Evolutionary conservation across 1,140 invertebrate genomes (phyloP).

Genomic region (Globodera ellingtonae): DNA sequence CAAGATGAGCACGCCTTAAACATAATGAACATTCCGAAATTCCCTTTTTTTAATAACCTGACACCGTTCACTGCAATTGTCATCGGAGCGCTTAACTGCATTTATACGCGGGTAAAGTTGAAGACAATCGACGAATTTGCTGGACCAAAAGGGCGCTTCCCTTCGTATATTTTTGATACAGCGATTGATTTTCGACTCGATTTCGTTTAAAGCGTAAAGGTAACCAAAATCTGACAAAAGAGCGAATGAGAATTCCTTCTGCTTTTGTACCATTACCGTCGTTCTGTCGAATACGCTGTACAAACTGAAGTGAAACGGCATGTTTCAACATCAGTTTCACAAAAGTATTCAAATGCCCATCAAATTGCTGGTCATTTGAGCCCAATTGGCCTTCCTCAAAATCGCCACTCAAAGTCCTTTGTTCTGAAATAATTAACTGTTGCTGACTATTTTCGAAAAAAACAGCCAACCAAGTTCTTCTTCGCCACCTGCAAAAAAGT

Average conservation of each 20-base stretch:
- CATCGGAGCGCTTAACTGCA: slow-evolving; percentile 17
- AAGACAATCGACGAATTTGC: slow-evolving; percentile 9
- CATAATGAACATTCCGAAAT: neutral
- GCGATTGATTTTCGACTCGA: slow-evolving; percentile 15
- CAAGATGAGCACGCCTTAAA: slow-evolving; percentile 21
- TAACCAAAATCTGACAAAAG: slow-evolving; percentile 36
- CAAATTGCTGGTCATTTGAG: slow-evolving; percentile 18
- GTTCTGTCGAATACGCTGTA: slow-evolving; percentile 28
- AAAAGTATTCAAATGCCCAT: slow-evolving; percentile 20
- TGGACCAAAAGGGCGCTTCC: neutral
- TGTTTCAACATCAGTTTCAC: slow-evolving; percentile 25
- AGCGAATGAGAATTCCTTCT: neutral
- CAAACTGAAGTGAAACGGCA: slow-evolving; percentile 27
- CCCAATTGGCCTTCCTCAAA: neutral
- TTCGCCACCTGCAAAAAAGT: neutral
- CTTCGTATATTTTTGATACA: slow-evolving; percentile 19
- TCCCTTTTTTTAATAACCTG: slow-evolving; percentile 11
- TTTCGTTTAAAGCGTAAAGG: slow-evolving; percentile 32
- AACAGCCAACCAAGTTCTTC: slow-evolving; percentile 10
- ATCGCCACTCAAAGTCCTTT: neutral
- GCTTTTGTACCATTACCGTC: slow-evolving; percentile 26
- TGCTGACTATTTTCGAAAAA: neutral
- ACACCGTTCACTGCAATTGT: slow-evolving; percentile 3
- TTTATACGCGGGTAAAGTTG: slow-evolving; percentile 5
- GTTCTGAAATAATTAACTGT: neutral